Evolutionary conservation across 2,888 invertebrate genomes (phyloP).

Genomic region (Stenodema calcarata): DNA sequence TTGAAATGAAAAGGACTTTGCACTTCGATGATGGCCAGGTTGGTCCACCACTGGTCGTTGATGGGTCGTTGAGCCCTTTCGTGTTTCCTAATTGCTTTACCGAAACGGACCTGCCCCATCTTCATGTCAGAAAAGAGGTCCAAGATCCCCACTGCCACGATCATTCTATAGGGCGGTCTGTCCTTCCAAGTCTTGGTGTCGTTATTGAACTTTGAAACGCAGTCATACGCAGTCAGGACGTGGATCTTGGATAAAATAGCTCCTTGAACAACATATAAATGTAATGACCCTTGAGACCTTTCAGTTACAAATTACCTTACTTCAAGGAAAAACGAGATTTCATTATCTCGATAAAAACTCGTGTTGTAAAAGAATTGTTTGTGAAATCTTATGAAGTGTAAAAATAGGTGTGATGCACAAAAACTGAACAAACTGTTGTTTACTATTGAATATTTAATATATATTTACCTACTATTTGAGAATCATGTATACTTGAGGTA

Average conservation of each 20-base stretch:
- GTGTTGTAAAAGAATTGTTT: too few species aligned
- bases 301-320: too few species aligned
- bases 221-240: neutral
- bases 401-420: neutral
- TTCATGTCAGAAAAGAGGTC: neutral
- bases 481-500: too few species aligned
- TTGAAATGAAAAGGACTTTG: neutral
- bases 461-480: too few species aligned
- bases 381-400: neutral
- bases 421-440: too few species aligned
- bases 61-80: neutral
- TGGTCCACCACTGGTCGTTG: neutral
- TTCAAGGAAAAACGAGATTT: too few species aligned
- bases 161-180: neutral
- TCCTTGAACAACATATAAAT: neutral
- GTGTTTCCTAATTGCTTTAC: neutral
- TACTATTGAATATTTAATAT: too few species aligned
- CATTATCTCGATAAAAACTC: too few species aligned
- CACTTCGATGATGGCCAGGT: neutral
- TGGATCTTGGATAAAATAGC: neutral
- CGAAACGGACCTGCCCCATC: neutral
- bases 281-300: too few species aligned
- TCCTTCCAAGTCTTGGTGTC: neutral
- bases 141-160: neutral
- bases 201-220: neutral